Base-by-base conservation (phyloP, 1,140 invertebrate species). In the Antheraea pernyi region DNA sequence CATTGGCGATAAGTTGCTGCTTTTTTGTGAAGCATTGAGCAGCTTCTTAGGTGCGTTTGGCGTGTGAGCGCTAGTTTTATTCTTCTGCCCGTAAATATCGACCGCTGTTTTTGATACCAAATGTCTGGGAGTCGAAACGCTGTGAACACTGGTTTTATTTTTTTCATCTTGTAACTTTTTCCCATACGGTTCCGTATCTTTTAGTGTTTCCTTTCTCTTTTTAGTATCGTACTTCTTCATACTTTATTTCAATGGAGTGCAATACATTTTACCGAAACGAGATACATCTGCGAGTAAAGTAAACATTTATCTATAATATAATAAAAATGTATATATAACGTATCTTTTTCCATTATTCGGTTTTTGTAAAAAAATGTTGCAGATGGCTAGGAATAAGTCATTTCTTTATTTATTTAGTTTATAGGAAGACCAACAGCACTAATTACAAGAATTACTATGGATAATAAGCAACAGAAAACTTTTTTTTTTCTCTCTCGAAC, bases 1-100 rank as follows among this genome's bases (percentile, higher is more conserved):
- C 82, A 85, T 86, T 10, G 85, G 82, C 0, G 82, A 83, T 59
- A 66, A 66, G 65, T 77, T 80, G 19, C 58, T 84, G 11, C 39
- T 67, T 66, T 63, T 71, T 18, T 71, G 60, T 8, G 77, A 66
- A 19, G 70, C 46, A 11, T 69, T 58, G n/a, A 65, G n/a, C 9
- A 70, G 22, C 59, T 88, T 90, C 67, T 80, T 88, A 6, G 83
- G 82, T 3, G 87, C 78, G 76, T 80, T 84, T 0, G 67, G 59
- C 3, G 53, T 48, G 59, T 66, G 37, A 0, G 19, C 2, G 36
- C 36, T n/a, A 36, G 22, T 58, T 39, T 76, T 68, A 65, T 80
- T 81, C 73, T 79, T 80, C 67, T 83, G 66, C 8, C 72, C 73
- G 46, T 91, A 91, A 72, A 91, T 89, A 71, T 91, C 88, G 7